These are phyloP conservation scores for Amphiprion ocellaris DNA, from an alignment of 2,113 vertebrate genomes.

Conservation along the genomic window DNA sequence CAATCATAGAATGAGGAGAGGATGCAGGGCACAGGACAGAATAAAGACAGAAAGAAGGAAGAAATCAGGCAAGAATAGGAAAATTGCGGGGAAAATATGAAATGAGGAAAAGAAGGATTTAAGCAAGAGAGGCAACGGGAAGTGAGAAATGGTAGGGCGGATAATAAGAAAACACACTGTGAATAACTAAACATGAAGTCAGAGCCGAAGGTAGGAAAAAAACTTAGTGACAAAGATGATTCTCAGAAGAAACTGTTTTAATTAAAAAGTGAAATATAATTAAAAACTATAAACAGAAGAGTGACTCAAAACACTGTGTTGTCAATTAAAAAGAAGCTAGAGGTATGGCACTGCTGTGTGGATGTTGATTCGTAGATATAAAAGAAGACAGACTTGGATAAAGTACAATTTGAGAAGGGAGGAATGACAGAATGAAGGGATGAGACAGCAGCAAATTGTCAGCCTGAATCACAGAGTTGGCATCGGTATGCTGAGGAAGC, in stretches of 20 bases:
- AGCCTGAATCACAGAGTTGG: no score
- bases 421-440: not conserved
- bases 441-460: not conserved
- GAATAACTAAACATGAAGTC: constrained; percentile 8
- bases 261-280: constrained; percentile 26
- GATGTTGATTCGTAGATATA: not conserved
- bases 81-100: no score
- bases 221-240: not conserved
- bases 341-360: constrained; percentile 13
- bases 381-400: not conserved
- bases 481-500: no score
- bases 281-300: constrained; percentile 8
- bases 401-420: not conserved
- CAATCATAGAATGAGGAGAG: no score
- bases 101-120: no score
- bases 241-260: constrained; percentile 24
- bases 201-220: no score
- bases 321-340: constrained; percentile 2
- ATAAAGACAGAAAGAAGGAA: no score
- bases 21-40: no score
- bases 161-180: not conserved
- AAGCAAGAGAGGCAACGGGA: no score
- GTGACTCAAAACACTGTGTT: not conserved
- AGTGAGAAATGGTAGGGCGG: no score
- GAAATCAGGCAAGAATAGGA: no score